A percentile compares a stretch with the other conserved stretches of the same genome.
Conservation (phyloP, 2,888 invertebrate genomes). For the Sphaerophoria taeniata region DNA sequence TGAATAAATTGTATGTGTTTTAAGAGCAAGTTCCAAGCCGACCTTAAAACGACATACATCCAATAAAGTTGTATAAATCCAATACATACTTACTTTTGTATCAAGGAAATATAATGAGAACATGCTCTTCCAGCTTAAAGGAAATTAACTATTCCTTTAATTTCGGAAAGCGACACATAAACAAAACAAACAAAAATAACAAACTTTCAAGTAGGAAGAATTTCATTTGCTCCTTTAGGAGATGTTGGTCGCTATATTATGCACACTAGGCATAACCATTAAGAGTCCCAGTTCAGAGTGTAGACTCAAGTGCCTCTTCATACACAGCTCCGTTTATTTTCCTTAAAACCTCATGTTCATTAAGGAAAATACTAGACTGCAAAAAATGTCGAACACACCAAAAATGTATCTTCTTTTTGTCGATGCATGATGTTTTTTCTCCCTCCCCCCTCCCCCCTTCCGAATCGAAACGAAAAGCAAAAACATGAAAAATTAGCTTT, state of each 20-base stretch:
- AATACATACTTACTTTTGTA: slow-evolving; percentile 1
- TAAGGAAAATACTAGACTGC: slow-evolving; percentile 34
- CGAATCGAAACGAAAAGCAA: not conserved
- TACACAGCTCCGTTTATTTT: slow-evolving; percentile 10
- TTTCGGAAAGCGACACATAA: slow-evolving; percentile 33
- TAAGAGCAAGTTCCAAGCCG: too few relatives aligned
- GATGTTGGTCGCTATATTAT: slow-evolving; percentile 7
- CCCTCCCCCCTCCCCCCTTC: not conserved
- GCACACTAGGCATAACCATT: not conserved
- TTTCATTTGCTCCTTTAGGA: not conserved
- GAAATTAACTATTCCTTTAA: slow-evolving; percentile 49
- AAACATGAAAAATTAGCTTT: slow-evolving; percentile 19
- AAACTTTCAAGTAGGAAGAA: slow-evolving; percentile 9
- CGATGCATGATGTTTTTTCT: not conserved
- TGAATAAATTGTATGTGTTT: too few relatives aligned
- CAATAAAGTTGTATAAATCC: not conserved
- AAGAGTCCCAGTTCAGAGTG: not conserved
- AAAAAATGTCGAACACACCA: slow-evolving; percentile 24
- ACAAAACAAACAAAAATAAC: not conserved
- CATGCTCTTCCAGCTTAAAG: slow-evolving; percentile 22
- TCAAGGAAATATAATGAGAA: slow-evolving; percentile 13
- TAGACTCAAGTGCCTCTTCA: slow-evolving; percentile 22
- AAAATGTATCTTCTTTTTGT: slow-evolving; percentile 10
- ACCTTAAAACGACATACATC: too few relatives aligned
- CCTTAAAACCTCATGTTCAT: slow-evolving; percentile 37